Base-by-base conservation (phyloP, 37 sponge, comb jelly and placozoan genomes). In the Chondrosia reniformis region DNA sequence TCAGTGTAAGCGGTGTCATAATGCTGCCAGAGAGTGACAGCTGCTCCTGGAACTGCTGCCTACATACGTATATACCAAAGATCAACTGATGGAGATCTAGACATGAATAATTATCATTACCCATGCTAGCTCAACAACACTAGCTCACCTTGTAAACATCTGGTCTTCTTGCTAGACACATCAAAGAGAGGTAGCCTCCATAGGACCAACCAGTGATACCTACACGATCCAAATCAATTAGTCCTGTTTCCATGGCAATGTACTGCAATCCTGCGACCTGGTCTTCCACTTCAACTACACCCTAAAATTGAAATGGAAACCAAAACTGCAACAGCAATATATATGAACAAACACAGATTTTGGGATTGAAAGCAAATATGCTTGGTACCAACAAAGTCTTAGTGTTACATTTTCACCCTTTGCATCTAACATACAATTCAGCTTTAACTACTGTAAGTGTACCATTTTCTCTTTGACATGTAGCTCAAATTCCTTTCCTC, bases 1-100 rank as follows among this genome's bases (percentile, higher is more conserved):
- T 96, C 96, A 43, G 92, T 96, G 76, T 96, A 96, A 22, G 85
- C 96, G 12, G 92, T 96, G 66, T 96, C 96, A 46, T 96, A 96
- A 19, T 72, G 49, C 46, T 64, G 52, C 92, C 92, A 96, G 81
- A 81, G 78, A 2, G 87, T 87, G 52, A 89, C 90, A 10, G 92
- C 87, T 43, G 92, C 96, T 33, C 92, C 89, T n/a, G 92, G 63
- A 31, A 96, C 79, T 25, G 89, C 89, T 44, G 85, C 61, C 86
- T 30, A 5, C 5, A 80, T 17, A 76, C 55, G 33, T 28, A 67
- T 40, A 67, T 30, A 67, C 28, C 69, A 67, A 22, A 43, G 37
- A 15, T 28, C 25, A 27, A 17, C 27, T 28, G 34, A 59, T 13
- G 37, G 32, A 40, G 5, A 33, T 59, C 55, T 62, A 77, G 38